A percentile compares a stretch with the other conserved stretches of the same genome.
Evolutionary conservation across 2,113 vertebrate species (phyloP).

Genomic region (Geococcyx californianus): DNA sequence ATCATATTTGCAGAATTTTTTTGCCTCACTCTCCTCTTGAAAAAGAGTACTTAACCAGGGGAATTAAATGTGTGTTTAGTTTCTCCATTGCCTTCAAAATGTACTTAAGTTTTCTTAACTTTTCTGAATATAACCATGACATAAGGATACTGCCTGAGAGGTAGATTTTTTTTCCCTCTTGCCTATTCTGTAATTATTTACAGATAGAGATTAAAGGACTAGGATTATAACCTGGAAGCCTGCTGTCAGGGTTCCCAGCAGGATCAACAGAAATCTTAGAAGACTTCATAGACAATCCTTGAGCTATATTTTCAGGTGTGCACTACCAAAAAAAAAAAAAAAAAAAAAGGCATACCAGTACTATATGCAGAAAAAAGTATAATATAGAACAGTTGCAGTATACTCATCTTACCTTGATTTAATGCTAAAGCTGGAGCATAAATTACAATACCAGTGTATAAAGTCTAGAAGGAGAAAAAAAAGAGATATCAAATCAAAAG

Average conservation of each 20-base stretch:
- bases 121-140: background rate
- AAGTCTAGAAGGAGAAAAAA: conserved; percentile 71
- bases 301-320: background rate
- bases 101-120: background rate
- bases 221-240: background rate
- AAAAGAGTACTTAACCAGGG: background rate
- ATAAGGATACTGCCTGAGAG: background rate
- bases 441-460: conserved; percentile 96
- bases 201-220: background rate
- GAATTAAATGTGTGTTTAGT: background rate
- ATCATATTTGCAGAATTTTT: background rate
- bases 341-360: background rate
- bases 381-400: background rate
- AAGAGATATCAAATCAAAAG: background rate
- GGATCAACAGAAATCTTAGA: background rate
- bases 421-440: conserved; percentile 94
- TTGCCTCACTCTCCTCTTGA: background rate
- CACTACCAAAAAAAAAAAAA: background rate
- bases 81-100: background rate
- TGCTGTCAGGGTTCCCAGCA: background rate
- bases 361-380: background rate
- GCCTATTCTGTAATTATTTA: background rate
- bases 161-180: background rate
- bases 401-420: conserved; percentile 86
- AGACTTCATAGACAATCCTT: background rate